Evolutionary conservation across 1,140 invertebrate species (phyloP).

Genomic region (Formica selysi): DNA sequence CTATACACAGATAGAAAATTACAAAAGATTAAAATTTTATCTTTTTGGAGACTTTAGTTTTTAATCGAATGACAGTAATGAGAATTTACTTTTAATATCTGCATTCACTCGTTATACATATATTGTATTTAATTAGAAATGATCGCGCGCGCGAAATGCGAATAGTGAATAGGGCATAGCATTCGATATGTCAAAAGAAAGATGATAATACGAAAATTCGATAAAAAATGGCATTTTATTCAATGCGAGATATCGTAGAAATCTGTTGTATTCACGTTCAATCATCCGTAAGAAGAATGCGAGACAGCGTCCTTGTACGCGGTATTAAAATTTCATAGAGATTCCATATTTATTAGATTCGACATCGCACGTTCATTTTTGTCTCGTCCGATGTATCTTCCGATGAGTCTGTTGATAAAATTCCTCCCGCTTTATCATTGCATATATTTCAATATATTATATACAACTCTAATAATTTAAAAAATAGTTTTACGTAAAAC

Average conservation of each 20-base stretch:
- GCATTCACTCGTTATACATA: conserved; percentile 29
- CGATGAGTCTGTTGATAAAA: conserved; percentile 20
- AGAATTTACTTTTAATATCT: conserved; percentile 37
- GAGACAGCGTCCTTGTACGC: conserved; percentile 53
- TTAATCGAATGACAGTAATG: conserved; percentile 2
- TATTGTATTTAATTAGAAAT: conserved; percentile 38
- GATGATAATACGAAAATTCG: conserved; percentile 49
- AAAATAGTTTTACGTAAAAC: neutral
- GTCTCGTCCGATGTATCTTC: neutral
- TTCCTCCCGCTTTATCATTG: conserved; percentile 1
- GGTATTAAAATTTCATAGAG: conserved; percentile 69
- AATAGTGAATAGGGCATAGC: conserved; percentile 57
- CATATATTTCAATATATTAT: neutral
- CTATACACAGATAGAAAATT: neutral
- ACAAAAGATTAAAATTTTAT: neutral
- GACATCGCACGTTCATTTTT: neutral
- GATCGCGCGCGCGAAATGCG: conserved; percentile 5
- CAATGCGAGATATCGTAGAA: conserved; percentile 52
- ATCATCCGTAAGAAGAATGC: conserved; percentile 64
- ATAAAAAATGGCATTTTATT: conserved; percentile 55
- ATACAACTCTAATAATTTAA: conserved; percentile 7
- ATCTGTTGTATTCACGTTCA: conserved; percentile 69
- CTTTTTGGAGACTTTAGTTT: neutral
- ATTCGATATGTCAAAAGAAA: conserved; percentile 65
- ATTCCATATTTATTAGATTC: conserved; percentile 38